These are phyloP conservation scores for Acanthisitta chloris DNA, from an alignment of 2,113 vertebrate genomes.

Conservation along the genomic window DNA sequence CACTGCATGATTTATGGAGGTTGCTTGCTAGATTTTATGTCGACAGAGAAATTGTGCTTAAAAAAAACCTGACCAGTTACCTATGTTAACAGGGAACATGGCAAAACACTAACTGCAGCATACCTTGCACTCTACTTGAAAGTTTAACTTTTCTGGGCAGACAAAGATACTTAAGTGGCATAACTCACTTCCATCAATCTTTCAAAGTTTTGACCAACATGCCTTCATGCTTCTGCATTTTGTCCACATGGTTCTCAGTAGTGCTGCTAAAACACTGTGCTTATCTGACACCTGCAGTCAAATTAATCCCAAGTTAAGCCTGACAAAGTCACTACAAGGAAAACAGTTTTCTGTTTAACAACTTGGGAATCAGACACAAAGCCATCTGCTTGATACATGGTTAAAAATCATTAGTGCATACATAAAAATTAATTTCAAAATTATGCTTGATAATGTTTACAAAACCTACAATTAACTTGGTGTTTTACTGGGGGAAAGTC, in stretches of 20 bases:
- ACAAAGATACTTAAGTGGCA: constrained; percentile 38
- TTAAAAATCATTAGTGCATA: constrained; percentile 22
- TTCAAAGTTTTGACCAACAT: constrained; percentile 42
- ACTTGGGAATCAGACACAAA: constrained; percentile 37
- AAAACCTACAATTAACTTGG: constrained; percentile 58
- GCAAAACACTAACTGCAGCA: neutral
- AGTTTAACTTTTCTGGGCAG: constrained; percentile 12
- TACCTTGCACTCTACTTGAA: neutral
- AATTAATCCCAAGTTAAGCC: constrained; percentile 70
- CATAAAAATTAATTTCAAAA: constrained; percentile 58
- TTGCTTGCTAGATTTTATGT: constrained; percentile 72
- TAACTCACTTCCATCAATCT: constrained; percentile 63
- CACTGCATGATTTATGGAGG: constrained; percentile 70
- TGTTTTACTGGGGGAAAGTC: constrained; percentile 15
- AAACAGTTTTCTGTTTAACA: constrained; percentile 59
- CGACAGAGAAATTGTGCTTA: constrained; percentile 49
- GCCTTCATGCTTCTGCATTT: constrained; percentile 50
- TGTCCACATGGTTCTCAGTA: constrained; percentile 43
- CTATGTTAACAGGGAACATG: neutral
- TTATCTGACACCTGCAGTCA: constrained; percentile 75
- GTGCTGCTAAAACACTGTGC: constrained; percentile 33
- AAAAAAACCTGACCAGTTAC: constrained; percentile 14
- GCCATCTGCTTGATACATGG: constrained; percentile 32
- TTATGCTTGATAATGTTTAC: constrained; percentile 8
- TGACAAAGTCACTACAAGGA: constrained; percentile 63